Base-by-base conservation (phyloP, 1,140 invertebrate genomes). In the Dendroctonus valens region DNA sequence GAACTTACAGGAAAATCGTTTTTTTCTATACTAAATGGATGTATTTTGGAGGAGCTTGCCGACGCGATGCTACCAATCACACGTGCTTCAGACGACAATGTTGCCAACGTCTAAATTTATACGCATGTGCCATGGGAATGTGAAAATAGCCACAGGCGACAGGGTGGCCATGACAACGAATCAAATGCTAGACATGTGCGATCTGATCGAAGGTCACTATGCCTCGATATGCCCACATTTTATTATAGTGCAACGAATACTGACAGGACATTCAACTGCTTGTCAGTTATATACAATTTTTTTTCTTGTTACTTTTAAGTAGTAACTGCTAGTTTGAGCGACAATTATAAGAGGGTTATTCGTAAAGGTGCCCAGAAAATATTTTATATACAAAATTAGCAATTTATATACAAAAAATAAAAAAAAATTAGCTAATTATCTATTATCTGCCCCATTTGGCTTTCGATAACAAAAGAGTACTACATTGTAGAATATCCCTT, bases 71-170 rank as follows among this genome's bases (percentile, higher is more conserved):
- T 65, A 50, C 59, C 65, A 60, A 60, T 67, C 65, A 68, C 71
- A 72, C 71, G 73, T 73, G 72, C 75, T 74, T 75, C 75, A 76
- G 64, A 67, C 72, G 58, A 69, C 74, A 75, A 74, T 69, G 72
- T 70, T 74, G 68, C 69, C 73, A 72, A 74, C 70, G 57, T 9
- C 26, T 26, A 26, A 26, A 26, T 26, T 26, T 1, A 26, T 44
- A 58, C 63, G 59, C 60, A 54, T 63, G 60, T 37, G 60, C 60
- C 5, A 15, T 8, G 26, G 7, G 50, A 15, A 12, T 15, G 5
- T 9, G 11, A 40, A 37, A 7, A 55, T n/a, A n/a, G 39, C 41
- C 38, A 9, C 53, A n/a, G 50, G 26, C 50, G 8, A 3, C 26
- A 46, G 9, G 12, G 12, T 46, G 44, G 9, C 12, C 9, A 11